These are phyloP conservation scores for Microchrysa polita DNA, from an alignment of 2,888 invertebrate species.

Conservation along the genomic window DNA sequence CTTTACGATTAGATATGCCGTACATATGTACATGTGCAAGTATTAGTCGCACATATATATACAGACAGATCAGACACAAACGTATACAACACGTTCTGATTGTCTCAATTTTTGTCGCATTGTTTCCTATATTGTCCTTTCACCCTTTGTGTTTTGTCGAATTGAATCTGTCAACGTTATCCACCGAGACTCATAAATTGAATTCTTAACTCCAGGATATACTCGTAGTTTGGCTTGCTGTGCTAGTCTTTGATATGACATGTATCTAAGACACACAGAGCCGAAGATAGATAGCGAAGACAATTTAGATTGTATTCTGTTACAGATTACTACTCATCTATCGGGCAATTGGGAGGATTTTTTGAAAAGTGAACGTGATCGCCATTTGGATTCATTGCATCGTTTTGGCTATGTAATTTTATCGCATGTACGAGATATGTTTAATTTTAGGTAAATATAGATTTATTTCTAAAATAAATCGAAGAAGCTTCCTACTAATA, in stretches of 20 bases:
- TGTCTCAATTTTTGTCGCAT: neutral
- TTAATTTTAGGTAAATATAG: slow-evolving; percentile 71
- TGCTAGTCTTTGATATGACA: neutral
- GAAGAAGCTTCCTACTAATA: too few species aligned
- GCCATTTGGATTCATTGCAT: slow-evolving; percentile 71
- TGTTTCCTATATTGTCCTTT: neutral
- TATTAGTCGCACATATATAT: neutral
- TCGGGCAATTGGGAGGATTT: slow-evolving; percentile 66
- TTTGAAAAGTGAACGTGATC: slow-evolving; percentile 65
- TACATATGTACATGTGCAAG: too few species aligned
- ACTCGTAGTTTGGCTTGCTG: too few species aligned
- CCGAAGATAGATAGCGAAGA: neutral
- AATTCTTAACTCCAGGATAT: neutral
- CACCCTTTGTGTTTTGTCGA: neutral
- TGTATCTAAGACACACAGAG: too few species aligned
- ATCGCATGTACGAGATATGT: slow-evolving; percentile 71
- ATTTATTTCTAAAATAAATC: too few species aligned
- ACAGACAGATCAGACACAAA: neutral
- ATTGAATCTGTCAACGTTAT: slow-evolving; percentile 13
- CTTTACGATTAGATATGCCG: too few species aligned
- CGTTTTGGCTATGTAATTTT: slow-evolving; percentile 71
- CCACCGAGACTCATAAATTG: slow-evolving; percentile 15
- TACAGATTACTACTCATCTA: slow-evolving; percentile 63
- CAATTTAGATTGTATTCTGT: slow-evolving; percentile 31
- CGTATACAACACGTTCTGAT: neutral